phyloP scores from a whole-genome alignment of 2,888 invertebrate species.

The Lottia scabra region DNA sequence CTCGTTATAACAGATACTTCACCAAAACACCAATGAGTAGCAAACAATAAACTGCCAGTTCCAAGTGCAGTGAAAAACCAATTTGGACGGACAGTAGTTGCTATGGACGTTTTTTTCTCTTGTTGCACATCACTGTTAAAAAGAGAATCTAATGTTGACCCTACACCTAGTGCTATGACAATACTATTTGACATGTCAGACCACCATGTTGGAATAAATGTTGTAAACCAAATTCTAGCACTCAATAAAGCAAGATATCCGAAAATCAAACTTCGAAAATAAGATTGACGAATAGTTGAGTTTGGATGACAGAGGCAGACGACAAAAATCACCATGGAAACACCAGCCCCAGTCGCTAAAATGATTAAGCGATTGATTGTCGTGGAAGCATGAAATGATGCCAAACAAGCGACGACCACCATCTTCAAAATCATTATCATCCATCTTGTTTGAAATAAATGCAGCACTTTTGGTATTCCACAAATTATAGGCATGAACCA shows the following conservation, averaged over 20 bases:
- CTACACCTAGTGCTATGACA: constrained; percentile 56
- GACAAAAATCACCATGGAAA: constrained; percentile 59
- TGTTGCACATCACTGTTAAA: constrained; percentile 32
- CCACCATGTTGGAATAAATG: constrained; percentile 69
- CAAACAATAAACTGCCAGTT: constrained; percentile 65
- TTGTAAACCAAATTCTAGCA: constrained; percentile 63
- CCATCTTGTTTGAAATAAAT: constrained; percentile 45
- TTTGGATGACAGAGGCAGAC: constrained; percentile 57
- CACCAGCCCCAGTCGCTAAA: constrained; percentile 60
- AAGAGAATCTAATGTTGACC: constrained; percentile 58
- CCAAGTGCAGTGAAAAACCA: constrained; percentile 59
- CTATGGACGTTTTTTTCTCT: neutral
- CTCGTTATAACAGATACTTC: constrained; percentile 66
- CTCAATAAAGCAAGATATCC: constrained; percentile 61
- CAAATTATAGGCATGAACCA: constrained; percentile 61
- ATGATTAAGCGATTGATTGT: constrained; percentile 61
- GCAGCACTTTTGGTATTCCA: constrained; percentile 40
- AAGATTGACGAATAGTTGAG: constrained; percentile 49
- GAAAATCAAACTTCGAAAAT: constrained; percentile 61
- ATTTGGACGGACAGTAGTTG: constrained; percentile 27
- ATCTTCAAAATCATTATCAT: constrained; percentile 53
- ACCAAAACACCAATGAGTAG: constrained; percentile 65
- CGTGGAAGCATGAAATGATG: constrained; percentile 64
- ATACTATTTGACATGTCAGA: constrained; percentile 54
- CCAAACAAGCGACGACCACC: constrained; percentile 50